Evolutionary conservation across 2,888 invertebrate genomes (phyloP), one percentile per base, ranked within the genome.

Genomic region (Nemapogon koenigi): DNA sequence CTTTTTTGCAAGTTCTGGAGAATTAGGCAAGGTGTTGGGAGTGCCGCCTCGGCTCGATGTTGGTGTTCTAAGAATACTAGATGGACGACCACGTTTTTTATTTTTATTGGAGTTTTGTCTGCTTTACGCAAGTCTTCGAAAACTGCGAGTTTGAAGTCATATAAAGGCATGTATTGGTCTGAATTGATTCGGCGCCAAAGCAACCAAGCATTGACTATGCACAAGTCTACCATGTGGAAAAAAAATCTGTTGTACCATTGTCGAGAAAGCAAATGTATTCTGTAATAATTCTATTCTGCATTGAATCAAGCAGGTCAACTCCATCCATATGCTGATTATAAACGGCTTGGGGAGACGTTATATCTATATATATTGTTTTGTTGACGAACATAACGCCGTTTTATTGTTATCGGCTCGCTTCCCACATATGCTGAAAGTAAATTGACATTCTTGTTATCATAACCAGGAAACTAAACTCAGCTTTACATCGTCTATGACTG

Each of bases 51-150:
- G 17, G 32, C 32, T 31, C 32, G 32, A 31, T 31, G 32, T 13
- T 31, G 32, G 32, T 31, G 32, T 14, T 31, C 15, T 8, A 4
- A 35, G 35, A 13, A 19, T 4, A 16, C 22, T 26, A 15, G 32
- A 15, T 31, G 35, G 35, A 26, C 35, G 35, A 26, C 35, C 17
- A 16, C 19, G 17, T 35, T 35, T 35, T 35, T 35, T n/a, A n/a
- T 19, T 15, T 10, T 8, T 13, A 22, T 19, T 26, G n/a, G 32
- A 31, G 36, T 22, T 28, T 31, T 31, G 16, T n/a, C 32, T 16
- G 32, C 32, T 31, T 31, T 14, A 14, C 32, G 6, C 7, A 31
- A 16, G 32, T 31, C n/a, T 31, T 31, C 32, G n/a, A n/a, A 31
- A 31, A 31, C 32, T 31, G 32, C 32, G 17, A 31, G 32, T 17